Percentiles rank a stretch among this genome's conserved stretches.
Evolutionary conservation across 1,140 invertebrate species (phyloP).

Genomic region (Campodea augens): DNA sequence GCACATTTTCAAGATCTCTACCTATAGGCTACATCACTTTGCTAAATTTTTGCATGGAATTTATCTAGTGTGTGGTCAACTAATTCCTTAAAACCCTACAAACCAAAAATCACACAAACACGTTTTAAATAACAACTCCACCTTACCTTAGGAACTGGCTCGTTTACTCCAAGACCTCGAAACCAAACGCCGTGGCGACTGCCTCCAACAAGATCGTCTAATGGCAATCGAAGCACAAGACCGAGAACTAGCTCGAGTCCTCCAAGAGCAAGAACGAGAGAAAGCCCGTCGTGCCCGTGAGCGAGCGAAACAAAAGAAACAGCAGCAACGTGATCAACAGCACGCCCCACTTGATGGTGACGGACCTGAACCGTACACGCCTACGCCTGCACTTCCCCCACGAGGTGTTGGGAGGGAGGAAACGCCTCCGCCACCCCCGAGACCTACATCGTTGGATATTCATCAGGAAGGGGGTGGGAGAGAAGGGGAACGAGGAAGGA

Average conservation of each 20-base stretch:
- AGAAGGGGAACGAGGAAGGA: neutral
- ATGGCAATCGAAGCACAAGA: slow-evolving; percentile 79
- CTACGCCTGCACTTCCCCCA: neutral
- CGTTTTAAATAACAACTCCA: no score
- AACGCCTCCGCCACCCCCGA: slow-evolving; percentile 12
- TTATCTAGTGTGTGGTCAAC: no score
- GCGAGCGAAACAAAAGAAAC: slow-evolving; percentile 40
- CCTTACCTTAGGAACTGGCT: slow-evolving; percentile 46
- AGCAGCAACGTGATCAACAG: slow-evolving; percentile 30
- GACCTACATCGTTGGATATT: slow-evolving; percentile 19
- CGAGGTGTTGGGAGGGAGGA: neutral
- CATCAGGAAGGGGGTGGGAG: slow-evolving; percentile 3
- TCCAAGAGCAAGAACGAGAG: slow-evolving; percentile 63
- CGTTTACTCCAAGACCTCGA: slow-evolving; percentile 42
- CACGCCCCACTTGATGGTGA: slow-evolving; percentile 21
- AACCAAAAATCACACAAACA: no score
- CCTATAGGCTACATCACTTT: no score
- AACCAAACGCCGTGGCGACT: slow-evolving; percentile 33
- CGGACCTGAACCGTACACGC: slow-evolving; percentile 6
- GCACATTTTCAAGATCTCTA: no score
- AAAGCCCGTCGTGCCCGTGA: slow-evolving; percentile 43
- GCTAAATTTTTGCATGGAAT: no score
- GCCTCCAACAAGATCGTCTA: slow-evolving; percentile 43
- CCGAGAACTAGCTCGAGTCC: slow-evolving; percentile 64
- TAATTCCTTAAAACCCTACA: no score